These are phyloP conservation scores for Hedychridium roseum DNA, from an alignment of 2,888 invertebrate species.

Conservation along the genomic window DNA sequence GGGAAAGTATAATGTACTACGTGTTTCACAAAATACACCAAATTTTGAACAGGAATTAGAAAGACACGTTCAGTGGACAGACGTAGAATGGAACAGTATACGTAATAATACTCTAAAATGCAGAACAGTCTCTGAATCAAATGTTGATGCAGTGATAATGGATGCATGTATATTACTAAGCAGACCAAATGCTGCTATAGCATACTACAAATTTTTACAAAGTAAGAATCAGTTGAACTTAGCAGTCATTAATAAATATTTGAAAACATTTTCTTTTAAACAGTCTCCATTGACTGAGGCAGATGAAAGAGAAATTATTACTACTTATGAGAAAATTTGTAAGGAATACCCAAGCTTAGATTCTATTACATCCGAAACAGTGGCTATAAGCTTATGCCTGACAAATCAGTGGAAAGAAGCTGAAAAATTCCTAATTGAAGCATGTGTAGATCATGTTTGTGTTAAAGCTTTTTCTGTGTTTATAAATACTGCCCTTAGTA, in stretches of 20 bases:
- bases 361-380: slow-evolving; percentile 68
- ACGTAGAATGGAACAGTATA: no score
- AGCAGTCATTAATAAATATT: slow-evolving; percentile 71
- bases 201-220: slow-evolving; percentile 69
- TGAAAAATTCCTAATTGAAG: slow-evolving; percentile 60
- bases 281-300: slow-evolving; percentile 55
- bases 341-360: slow-evolving; percentile 70
- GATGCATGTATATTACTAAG: slow-evolving; percentile 64
- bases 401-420: slow-evolving; percentile 73
- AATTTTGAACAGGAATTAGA: no score
- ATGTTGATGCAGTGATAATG: slow-evolving; percentile 71
- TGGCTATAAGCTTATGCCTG: slow-evolving; percentile 71
- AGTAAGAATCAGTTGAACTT: slow-evolving; percentile 66
- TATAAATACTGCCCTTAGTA: slow-evolving; percentile 69
- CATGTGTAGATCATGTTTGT: slow-evolving; percentile 63
- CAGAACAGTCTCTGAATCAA: no score
- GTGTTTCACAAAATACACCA: no score
- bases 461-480: slow-evolving; percentile 68
- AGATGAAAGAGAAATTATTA: slow-evolving; percentile 68
- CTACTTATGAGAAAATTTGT: slow-evolving; percentile 65
- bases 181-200: slow-evolving; percentile 66
- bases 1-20: no score
- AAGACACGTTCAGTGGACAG: no score
- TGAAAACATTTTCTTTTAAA: slow-evolving; percentile 59
- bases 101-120: no score